Base-by-base conservation (phyloP, 2,888 invertebrate species). In the Vandiemenella viatica region DNA sequence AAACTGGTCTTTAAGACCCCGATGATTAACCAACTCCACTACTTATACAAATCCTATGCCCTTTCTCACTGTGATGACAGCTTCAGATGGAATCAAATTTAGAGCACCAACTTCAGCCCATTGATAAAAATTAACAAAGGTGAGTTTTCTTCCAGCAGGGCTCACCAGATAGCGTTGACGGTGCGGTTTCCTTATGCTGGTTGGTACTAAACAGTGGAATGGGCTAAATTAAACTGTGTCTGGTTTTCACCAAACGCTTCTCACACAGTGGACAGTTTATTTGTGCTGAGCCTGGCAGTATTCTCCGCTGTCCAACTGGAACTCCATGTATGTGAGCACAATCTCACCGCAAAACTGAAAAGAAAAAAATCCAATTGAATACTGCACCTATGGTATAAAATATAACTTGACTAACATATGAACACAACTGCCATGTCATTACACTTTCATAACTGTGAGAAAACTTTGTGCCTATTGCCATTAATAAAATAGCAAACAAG, bases 201-300 rank as follows among this genome's bases (percentile, higher is more conserved):
- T 42, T 42, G 42, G 42, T 42, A 19, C 21, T 42, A 19, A 42
- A 19, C 21, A 18, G 19, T 20, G 42, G 42, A 42, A 42, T 42
- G 42, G n/a, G 42, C n/a, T 19, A 19, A 42, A 21, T 19, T 19
- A 42, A 42, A 19, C 13, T 19, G 18, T 21, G 42, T n/a, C 20
- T 42, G 42, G 42, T 42, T 20, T 42, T 21, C 42, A 42, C 42
- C 42, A 17, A 20, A 10, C 18, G 19, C 8, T 10, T 42, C 19
- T 44, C 20, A 43, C 32, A 23, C 45, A 19, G 56, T 66, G 63
- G 62, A 64, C 61, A 69, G 71, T 75, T 81, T 87, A 87, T 87
- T 88, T 89, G 90, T 91, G 91, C 84, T 92, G 92, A 73, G 91
- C 91, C 81, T 90, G 90, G 85, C 92, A 92, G 80, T 90, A 92